These are phyloP conservation scores for Coptodon rendalli DNA, from an alignment of 2,113 vertebrate species.

Conservation along the genomic window DNA sequence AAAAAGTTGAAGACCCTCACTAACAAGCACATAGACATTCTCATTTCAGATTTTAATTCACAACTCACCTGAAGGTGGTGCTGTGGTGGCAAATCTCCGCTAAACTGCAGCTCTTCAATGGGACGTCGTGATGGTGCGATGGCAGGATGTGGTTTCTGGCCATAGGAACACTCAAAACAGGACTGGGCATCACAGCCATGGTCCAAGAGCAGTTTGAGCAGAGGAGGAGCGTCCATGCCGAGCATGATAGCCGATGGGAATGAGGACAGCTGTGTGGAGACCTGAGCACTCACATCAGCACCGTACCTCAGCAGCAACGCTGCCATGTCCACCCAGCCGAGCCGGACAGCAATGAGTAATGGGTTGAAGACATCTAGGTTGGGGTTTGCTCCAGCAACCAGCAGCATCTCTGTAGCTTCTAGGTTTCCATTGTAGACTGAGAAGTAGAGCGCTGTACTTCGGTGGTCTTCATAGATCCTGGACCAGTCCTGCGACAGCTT, in stretches of 20 bases:
- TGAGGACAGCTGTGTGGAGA: constrained; percentile 77
- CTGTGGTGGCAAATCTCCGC: background rate
- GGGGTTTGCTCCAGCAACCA: constrained; percentile 82
- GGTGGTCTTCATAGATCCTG: constrained; percentile 79
- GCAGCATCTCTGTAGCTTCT: constrained; percentile 74
- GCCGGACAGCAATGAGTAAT: constrained; percentile 82
- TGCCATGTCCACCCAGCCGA: constrained; percentile 76
- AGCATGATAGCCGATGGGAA: constrained; percentile 89
- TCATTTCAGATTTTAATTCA: background rate
- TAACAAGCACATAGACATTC: background rate
- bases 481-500: constrained; percentile 74
- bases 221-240: constrained; percentile 76
- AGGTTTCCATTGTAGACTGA: constrained; percentile 82
- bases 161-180: constrained; percentile 82
- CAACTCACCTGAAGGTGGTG: background rate
- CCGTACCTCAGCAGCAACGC: constrained; percentile 79
- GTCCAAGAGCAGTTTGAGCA: constrained; percentile 86
- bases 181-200: constrained; percentile 76
- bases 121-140: background rate
- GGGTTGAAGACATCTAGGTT: constrained; percentile 84
- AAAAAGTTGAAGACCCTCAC: background rate
- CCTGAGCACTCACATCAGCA: constrained; percentile 78
- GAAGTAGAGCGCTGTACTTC: constrained; percentile 82
- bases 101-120: background rate
- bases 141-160: constrained; percentile 75